Percentiles rank a stretch among this genome's conserved stretches.
Evolutionary conservation across 1,140 invertebrate genomes (phyloP).

Genomic region (Varroa destructor): DNA sequence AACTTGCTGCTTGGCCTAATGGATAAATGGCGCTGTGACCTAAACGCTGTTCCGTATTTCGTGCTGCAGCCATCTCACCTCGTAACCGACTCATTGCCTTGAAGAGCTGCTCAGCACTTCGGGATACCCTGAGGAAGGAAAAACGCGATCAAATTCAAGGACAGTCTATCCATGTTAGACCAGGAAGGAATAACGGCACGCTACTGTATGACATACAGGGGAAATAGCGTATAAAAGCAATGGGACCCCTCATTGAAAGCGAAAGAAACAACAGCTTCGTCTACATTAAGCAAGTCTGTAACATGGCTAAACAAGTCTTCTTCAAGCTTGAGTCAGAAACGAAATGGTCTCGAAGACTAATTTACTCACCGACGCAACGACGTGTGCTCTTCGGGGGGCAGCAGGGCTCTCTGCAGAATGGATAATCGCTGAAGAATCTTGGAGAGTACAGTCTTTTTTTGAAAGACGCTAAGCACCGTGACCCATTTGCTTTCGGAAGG

Average conservation of each 20-base stretch:
- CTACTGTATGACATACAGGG: too few relatives aligned
- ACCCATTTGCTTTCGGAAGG: constrained; percentile 13
- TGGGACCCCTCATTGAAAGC: too few relatives aligned
- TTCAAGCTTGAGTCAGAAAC: too few relatives aligned
- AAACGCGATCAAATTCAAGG: too few relatives aligned
- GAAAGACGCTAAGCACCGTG: constrained; percentile 6
- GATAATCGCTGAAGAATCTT: constrained; percentile 14
- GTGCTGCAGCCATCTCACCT: neutral
- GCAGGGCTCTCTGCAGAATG: neutral
- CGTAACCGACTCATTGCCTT: constrained; percentile 1
- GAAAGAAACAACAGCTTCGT: too few relatives aligned
- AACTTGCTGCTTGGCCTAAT: neutral
- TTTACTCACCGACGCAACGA: neutral
- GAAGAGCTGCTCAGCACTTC: constrained; percentile 16
- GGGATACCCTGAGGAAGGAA: constrained; percentile 10
- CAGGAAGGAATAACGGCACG: too few relatives aligned
- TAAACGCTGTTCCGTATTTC: too few relatives aligned
- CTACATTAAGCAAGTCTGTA: too few relatives aligned
- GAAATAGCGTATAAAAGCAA: too few relatives aligned
- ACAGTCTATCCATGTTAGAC: too few relatives aligned
- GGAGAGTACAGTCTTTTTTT: constrained; percentile 18
- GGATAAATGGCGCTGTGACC: neutral
- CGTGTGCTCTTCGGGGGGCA: neutral
- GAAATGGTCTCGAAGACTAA: neutral
- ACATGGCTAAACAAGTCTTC: too few relatives aligned